Evolutionary conservation across 2,797 vertebrate genomes (phyloP), one percentile per base, ranked within the genome.

Genomic region (Chrosomus eos): DNA sequence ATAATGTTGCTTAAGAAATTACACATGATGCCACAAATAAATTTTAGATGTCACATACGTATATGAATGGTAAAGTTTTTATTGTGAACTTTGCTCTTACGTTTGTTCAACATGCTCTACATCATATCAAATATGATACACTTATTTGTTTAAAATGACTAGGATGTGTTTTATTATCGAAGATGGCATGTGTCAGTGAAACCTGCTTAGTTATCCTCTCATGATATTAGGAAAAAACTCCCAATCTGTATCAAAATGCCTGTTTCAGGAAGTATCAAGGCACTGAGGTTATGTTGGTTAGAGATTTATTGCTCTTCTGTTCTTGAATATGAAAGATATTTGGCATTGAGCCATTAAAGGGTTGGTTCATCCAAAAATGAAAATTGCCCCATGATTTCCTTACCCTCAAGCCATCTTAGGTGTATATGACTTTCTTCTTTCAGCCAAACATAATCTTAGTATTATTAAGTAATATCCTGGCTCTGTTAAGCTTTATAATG

Each of bases 101-200:
- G 28, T 53, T 66, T 67, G 83, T 77, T 88, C 51, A 76, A n/a
- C 68, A 79, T 90, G 85, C 88, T 87, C 91, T 89, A 84, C 78
- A 19, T 51, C 13, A 26, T 31, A 48, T 73, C 10, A 72, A 8
- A 72, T 73, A 48, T 64, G 89, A 72, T 40, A 71, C 79, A 53
- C 86, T 81, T 82, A 21, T 48, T 77, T 0, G 87, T 90, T 90
- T 90, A 8, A 38, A 43, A 43, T 3, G 26, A 70, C 28, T 4
- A 58, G 7, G n/a, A 13, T 53, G 31, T 19, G 31, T 70, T 62
- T 23, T 51, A 23, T 36, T 33, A 72, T 48, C 23, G 3, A 40
- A 68, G 28, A 43, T 36, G 36, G 1, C 36, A 60, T 76, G 1
- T 53, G 21, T 45, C 38, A 68, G 26, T 85, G 23, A 38, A 68